These are phyloP conservation scores for Zaprionus bogoriensis DNA, from an alignment of 2,888 invertebrate species.

Conservation along the genomic window DNA sequence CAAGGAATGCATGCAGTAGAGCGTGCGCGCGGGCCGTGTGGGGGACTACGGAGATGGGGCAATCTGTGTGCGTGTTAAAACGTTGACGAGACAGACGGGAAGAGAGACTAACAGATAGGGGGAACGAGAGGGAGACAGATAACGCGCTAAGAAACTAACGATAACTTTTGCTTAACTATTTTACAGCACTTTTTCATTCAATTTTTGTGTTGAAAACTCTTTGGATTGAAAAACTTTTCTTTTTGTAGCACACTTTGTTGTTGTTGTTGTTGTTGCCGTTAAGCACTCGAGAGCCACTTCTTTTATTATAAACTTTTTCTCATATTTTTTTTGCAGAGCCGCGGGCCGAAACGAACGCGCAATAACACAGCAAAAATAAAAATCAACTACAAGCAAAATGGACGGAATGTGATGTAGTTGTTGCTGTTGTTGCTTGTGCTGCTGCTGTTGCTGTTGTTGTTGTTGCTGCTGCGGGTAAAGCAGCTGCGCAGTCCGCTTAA, in stretches of 20 bases:
- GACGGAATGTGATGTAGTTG: conserved; percentile 35
- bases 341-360: conserved; percentile 56
- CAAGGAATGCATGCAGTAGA: conserved; percentile 72
- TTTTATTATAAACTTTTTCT: conserved; percentile 30
- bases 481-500: conserved; percentile 53
- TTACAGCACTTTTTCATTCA: conserved; percentile 48
- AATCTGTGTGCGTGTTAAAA: not conserved
- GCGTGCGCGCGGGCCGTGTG: conserved; percentile 3
- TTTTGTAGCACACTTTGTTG: conserved; percentile 42
- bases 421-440: conserved; percentile 12
- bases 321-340: conserved; percentile 34
- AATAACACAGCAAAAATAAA: conserved; percentile 38
- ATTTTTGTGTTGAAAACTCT: conserved; percentile 10
- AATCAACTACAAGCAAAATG: conserved; percentile 34
- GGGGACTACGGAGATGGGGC: not conserved
- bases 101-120: conserved; percentile 1
- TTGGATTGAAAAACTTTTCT: conserved; percentile 49
- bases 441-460: conserved; percentile 13
- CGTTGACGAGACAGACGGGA: not conserved
- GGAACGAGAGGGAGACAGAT: conserved; percentile 10
- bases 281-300: conserved; percentile 57
- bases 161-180: conserved; percentile 34
- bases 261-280: conserved; percentile 24
- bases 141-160: conserved; percentile 37
- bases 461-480: too few species aligned